These are phyloP conservation scores for Solea solea DNA, from an alignment of 2,113 vertebrate genomes.

Conservation along the genomic window DNA sequence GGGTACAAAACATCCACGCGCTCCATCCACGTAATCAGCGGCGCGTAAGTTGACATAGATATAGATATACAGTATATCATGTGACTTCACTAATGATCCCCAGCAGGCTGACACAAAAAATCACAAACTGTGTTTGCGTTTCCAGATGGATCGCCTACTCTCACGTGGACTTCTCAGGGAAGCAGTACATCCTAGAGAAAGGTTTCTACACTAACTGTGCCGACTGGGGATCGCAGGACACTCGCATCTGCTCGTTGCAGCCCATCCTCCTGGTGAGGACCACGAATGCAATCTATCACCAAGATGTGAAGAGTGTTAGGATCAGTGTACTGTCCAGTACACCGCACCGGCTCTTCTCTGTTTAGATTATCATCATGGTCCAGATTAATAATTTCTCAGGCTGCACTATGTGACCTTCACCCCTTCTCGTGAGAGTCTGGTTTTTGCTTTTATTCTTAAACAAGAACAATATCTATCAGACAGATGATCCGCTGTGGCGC, in stretches of 20 bases:
- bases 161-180: conserved; percentile 90
- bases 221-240: conserved; percentile 89
- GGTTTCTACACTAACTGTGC: conserved; percentile 91
- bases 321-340: too few species aligned
- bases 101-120: neutral
- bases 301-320: neutral
- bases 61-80: too few species aligned
- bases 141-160: conserved; percentile 93
- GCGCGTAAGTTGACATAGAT: conserved; percentile 84
- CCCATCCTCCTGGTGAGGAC: conserved; percentile 87
- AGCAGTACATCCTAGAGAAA: conserved; percentile 95
- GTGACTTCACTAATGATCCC: neutral
- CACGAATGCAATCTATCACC: neutral
- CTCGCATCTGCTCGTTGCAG: conserved; percentile 87
- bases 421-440: too few species aligned
- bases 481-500: too few species aligned
- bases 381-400: too few species aligned
- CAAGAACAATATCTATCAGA: too few species aligned
- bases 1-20: conserved; percentile 79
- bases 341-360: too few species aligned
- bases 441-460: too few species aligned
- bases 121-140: neutral
- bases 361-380: too few species aligned
- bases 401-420: too few species aligned
- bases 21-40: conserved; percentile 90